A percentile compares a stretch with the other conserved stretches of the same genome.
phyloP scores from a whole-genome alignment of 2,888 invertebrate genomes.

The Tipula unca region DNA sequence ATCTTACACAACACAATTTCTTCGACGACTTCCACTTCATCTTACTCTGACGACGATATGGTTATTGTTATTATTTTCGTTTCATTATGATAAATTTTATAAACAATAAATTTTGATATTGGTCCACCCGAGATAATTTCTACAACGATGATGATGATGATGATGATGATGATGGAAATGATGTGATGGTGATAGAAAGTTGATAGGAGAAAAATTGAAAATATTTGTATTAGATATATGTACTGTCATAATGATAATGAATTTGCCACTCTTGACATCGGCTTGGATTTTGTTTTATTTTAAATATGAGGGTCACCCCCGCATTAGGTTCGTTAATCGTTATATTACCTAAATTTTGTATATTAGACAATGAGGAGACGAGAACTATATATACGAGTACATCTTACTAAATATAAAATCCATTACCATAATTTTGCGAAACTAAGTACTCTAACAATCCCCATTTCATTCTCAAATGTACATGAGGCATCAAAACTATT shows the following conservation, averaged over 20 bases:
- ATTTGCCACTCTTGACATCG: neutral
- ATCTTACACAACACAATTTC: constrained; percentile 14
- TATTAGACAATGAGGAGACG: too few relatives aligned
- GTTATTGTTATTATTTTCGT: neutral
- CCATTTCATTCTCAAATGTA: neutral
- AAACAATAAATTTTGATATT: constrained; percentile 14
- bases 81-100: neutral
- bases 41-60: neutral
- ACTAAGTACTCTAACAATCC: neutral
- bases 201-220: neutral
- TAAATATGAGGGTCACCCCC: neutral
- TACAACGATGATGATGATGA: neutral
- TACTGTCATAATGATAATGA: neutral
- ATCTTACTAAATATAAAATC: neutral
- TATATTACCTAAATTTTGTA: too few relatives aligned
- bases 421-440: neutral
- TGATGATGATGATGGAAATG: neutral
- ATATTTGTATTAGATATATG: too few relatives aligned
- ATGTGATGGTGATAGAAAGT: neutral
- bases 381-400: too few relatives aligned
- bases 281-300: neutral
- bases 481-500: neutral
- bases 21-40: neutral
- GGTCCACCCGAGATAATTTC: neutral
- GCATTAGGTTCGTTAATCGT: neutral